Conservation (phyloP, 1,140 invertebrate genomes). For the Solenopsis invicta region DNA sequence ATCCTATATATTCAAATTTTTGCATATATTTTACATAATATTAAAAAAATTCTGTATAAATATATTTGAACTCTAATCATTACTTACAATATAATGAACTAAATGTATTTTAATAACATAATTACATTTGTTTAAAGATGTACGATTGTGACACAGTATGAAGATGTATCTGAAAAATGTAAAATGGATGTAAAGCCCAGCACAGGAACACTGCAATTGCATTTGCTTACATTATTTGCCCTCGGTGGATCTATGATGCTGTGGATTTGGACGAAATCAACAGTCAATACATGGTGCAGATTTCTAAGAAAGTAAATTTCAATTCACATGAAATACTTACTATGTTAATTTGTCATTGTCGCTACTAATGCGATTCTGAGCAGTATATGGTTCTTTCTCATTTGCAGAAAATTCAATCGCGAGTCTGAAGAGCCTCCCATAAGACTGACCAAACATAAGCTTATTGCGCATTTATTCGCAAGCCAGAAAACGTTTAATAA, state of each 20-base stretch:
- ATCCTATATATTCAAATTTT: background rate
- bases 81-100: background rate
- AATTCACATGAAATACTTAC: background rate
- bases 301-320: constrained; percentile 92
- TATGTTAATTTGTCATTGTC: background rate
- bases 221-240: constrained; percentile 93
- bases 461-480: constrained; percentile 96
- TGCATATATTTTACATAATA: too few species aligned
- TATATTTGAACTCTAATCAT: background rate
- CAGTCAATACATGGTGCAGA: constrained; percentile 93
- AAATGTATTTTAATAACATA: background rate
- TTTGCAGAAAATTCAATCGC: constrained; percentile 86
- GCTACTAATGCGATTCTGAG: background rate
- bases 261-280: constrained; percentile 96
- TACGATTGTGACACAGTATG: constrained; percentile 86
- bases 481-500: constrained; percentile 95
- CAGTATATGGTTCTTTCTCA: constrained; percentile 34
- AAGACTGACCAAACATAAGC: constrained; percentile 94
- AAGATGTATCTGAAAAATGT: constrained; percentile 87
- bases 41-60: background rate
- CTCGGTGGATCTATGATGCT: constrained; percentile 95
- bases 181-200: constrained; percentile 91
- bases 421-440: constrained; percentile 91
- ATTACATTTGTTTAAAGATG: constrained; percentile 57
- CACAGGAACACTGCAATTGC: constrained; percentile 93